Conservation (phyloP, 2,113 vertebrate species). For the Chascanopsetta lugubris region DNA sequence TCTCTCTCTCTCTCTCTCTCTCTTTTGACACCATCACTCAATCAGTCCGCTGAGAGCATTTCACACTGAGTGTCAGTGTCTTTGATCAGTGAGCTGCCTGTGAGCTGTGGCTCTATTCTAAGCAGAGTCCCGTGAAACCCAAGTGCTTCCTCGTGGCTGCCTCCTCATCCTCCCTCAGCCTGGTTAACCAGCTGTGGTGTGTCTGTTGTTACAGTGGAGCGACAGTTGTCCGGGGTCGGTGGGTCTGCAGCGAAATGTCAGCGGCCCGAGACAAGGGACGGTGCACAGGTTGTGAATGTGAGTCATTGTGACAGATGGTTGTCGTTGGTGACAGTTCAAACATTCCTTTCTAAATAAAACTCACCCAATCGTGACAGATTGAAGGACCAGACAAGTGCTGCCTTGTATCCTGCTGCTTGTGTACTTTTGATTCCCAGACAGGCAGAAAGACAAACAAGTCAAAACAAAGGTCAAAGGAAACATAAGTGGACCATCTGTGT, state of each 20-base stretch:
- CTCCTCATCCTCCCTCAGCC: constrained; percentile 50
- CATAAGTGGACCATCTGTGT: no score
- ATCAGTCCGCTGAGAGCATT: constrained; percentile 44
- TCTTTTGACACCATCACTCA: constrained; percentile 55
- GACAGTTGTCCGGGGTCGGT: constrained; percentile 17
- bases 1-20: neutral
- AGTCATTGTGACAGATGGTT: constrained; percentile 50
- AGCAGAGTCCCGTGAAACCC: constrained; percentile 64
- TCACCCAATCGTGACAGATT: constrained; percentile 11
- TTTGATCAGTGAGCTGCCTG: constrained; percentile 46
- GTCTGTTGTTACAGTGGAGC: constrained; percentile 20
- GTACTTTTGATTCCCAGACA: no score
- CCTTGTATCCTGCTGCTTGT: neutral
- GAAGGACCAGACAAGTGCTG: constrained; percentile 24
- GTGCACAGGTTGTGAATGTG: constrained; percentile 48
- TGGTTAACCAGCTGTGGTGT: constrained; percentile 48
- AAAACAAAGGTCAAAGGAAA: no score
- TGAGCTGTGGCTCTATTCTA: constrained; percentile 53
- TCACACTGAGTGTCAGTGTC: constrained; percentile 27
- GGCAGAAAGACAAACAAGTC: no score
- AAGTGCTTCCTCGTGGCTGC: constrained; percentile 71
- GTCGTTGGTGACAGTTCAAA: constrained; percentile 8
- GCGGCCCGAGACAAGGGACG: constrained; percentile 13
- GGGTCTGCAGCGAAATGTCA: constrained; percentile 24
- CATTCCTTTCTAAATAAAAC: constrained; percentile 61